Evolutionary conservation across 1,140 invertebrate species (phyloP), one percentile per base, ranked within the genome.

Genomic region (Brachionus rubens): DNA sequence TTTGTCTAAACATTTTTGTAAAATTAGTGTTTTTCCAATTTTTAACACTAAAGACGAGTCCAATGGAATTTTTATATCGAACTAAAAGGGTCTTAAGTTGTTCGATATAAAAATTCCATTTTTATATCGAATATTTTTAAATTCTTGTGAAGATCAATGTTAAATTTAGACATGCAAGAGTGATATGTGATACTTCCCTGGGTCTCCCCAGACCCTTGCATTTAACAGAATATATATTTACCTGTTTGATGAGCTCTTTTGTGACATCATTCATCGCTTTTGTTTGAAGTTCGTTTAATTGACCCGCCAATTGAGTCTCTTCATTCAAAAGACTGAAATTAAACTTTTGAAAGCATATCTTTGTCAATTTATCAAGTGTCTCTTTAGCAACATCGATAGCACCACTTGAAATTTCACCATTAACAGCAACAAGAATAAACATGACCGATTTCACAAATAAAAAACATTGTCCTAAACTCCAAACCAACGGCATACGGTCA

Each of bases 341-440:
- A 3, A 81, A 75, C 70, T 80, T 79, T 75, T 79, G 86, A 9
- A 92, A 90, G 82, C 92, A 96, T 9, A 92, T 88, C 30, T 48
- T 30, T 3, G 33, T n/a, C 7, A 72, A 16, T 14, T 88, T 88
- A n/a, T 97, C 82, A 88, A 98, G 90, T 77, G 91, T 90, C 79
- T 96, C 92, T 79, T 94, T 94, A 0, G 95, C 94, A 87, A 94
- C 91, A 80, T 98, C 94, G 33, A 98, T 90, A 0, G 94, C 93
- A 0, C 95, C 95, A 81, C 91, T 95, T 0, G 94, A 97, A 16
- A 89, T 88, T 50, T 47, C 47, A 10, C 36, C 47, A 24, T 33
- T 40, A 30, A 54, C 77, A 2, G 62, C 28, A 21, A 76, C 67
- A 10, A 46, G n/a, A 9, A 77, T 33, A 47, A 48, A 33, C 41